Evolutionary conservation across 2,888 invertebrate species (phyloP).

Genomic region (Drosophila pseudotakahashii): DNA sequence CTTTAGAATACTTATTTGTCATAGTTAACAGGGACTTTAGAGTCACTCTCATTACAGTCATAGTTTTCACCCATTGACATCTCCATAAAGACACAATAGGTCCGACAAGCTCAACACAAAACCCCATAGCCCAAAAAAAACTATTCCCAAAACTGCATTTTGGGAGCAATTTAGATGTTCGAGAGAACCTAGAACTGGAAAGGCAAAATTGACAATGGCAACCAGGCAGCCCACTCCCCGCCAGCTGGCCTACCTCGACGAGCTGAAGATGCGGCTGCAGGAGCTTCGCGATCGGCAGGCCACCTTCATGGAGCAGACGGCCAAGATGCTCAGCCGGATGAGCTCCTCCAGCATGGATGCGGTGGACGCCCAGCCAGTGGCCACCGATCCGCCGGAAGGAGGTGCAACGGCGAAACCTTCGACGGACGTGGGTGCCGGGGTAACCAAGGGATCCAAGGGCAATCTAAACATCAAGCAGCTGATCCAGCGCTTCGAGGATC

Average conservation of each 20-base stretch:
- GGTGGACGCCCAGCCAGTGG: neutral
- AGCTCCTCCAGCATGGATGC: slow-evolving; percentile 13
- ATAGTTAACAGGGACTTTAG: neutral
- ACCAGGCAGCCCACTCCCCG: slow-evolving; percentile 49
- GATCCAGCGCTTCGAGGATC: slow-evolving; percentile 61
- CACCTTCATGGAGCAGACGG: slow-evolving; percentile 61
- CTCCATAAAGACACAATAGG: slow-evolving; percentile 1
- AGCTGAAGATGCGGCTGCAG: slow-evolving; percentile 60
- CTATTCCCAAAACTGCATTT: neutral
- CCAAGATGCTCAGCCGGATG: slow-evolving; percentile 51
- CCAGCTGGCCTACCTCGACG: slow-evolving; percentile 67
- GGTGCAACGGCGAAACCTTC: neutral
- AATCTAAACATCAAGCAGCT: slow-evolving; percentile 49
- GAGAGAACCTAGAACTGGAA: slow-evolving; percentile 1
- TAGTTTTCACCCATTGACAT: neutral
- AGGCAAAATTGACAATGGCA: slow-evolving; percentile 58
- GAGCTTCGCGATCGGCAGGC: slow-evolving; percentile 60
- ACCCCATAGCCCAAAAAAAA: slow-evolving; percentile 14
- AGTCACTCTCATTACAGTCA: neutral
- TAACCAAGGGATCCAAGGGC: neutral
- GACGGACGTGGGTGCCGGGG: neutral
- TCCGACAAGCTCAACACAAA: slow-evolving; percentile 1
- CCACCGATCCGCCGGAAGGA: neutral
- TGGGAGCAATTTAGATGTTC: neutral
- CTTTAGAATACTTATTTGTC: no score